phyloP scores from a whole-genome alignment of 2,113 vertebrate species.

The Hyperopisus bebe region DNA sequence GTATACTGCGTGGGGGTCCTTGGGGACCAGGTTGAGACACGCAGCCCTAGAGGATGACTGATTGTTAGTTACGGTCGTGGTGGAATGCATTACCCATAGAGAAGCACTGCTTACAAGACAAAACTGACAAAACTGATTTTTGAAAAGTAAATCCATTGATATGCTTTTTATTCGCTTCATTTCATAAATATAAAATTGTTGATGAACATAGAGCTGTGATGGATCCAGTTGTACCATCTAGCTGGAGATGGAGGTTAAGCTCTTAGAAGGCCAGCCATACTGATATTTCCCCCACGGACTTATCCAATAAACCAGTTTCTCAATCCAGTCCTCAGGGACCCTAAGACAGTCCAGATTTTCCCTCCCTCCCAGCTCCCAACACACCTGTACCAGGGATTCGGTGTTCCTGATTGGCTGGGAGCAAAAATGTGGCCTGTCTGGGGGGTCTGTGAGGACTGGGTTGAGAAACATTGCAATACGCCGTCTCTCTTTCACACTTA shows the following conservation, averaged over 20 bases:
- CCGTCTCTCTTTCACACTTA: background rate
- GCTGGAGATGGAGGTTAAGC: background rate
- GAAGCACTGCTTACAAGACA: background rate
- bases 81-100: background rate
- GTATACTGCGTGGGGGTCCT: background rate
- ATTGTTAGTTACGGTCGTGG: background rate
- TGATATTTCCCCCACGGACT: background rate
- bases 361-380: background rate
- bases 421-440: background rate
- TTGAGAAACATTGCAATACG: background rate
- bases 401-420: background rate
- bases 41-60: background rate
- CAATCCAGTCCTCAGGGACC: background rate
- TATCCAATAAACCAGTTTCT: background rate
- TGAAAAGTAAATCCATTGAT: background rate
- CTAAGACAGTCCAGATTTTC: background rate
- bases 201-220: background rate
- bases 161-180: background rate
- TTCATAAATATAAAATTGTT: background rate
- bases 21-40: background rate
- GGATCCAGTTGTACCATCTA: background rate
- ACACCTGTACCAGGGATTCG: no score
- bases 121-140: background rate
- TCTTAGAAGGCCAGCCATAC: background rate
- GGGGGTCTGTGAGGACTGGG: background rate